Evolutionary conservation across 2,797 vertebrate genomes (phyloP), one percentile per base, ranked within the genome.

Genomic region (Acrossocheilus fasciatus): DNA sequence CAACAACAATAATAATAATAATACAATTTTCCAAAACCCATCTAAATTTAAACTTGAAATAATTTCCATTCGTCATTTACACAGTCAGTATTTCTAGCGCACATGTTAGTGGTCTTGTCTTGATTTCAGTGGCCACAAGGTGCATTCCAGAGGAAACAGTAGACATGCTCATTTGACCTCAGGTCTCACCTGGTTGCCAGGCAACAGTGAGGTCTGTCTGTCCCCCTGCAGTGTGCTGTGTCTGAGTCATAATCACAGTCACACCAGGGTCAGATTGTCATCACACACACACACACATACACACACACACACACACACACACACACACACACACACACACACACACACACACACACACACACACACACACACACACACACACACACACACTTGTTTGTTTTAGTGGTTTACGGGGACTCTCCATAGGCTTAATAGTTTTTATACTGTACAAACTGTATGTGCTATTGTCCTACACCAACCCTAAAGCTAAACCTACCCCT

Each of bases 141-240:
- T 59, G 50, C 79, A 85, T 69, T 84, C 82, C 73, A 45, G 69
- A 59, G 82, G 82, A 85, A 87, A 88, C 30, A 69, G 83, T 78
- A 86, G 50, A 85, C 80, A 76, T 88, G 87, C 41, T 83, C 88
- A 36, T 88, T 88, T 88, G 87, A 89, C 88, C 90, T 89, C 39
- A n/a, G 81, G 66, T 79, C 52, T 86, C 87, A 88, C 87, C 87
- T 86, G 90, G 90, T 89, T 91, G 87, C 90, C 76, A 80, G 81
- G 88, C 88, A 89, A 89, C 90, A 80, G 36, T 47, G 59, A 57
- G 82, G 87, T 76, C 77, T 87, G 74, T 41, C 81, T 50, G 83
- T 72, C 66, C 81, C 85, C 87, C 84, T 23, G 86, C 18, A 26
- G 90, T 45, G 88, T 57, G 77, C 77, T 82, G 84, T 78, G 83